Evolutionary conservation across 2,797 vertebrate genomes (phyloP), one percentile per base, ranked within the genome.

Genomic region (Clamator glandarius): DNA sequence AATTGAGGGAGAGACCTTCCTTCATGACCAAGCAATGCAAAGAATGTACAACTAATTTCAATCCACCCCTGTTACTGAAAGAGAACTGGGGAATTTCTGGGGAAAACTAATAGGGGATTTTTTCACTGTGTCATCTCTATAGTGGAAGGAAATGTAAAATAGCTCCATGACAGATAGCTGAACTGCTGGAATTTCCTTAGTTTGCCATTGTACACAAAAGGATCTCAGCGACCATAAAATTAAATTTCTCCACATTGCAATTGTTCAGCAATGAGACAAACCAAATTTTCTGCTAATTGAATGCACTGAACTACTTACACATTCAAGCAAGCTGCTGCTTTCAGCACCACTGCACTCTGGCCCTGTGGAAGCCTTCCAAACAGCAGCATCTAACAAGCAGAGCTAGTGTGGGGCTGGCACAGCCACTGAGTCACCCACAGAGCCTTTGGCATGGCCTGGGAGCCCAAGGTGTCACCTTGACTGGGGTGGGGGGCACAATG

Each of bases 211-310:
- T 90, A 95, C 92, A 96, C 74, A 77, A 94, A 94, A 94, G 84
- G 52, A 68, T 96, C 90, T 95, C 93, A 91, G 70, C 61, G 77
- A 93, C 93, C 91, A 84, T 81, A 95, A 96, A 95, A 97, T 97
- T 96, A 89, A 96, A 95, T 95, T 96, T 85, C 52, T 84, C 88
- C 80, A 89, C 78, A 36, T 72, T 94, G 86, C 88, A 93, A 80
- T 61, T 96, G 88, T 82, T 96, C 73, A 92, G 85, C 79, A 82
- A 75, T 52, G 89, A 96, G 79, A 91, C 79, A 95, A 87, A 39
- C 77, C 54, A 86, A 87, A 90, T 55, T 96, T 93, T 94, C 92
- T 90, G 86, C 80, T 97, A 97, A 97, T 78, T 96, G 94, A 95
- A 95, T 52, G 70, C 52, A 25, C 77, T 57, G 66, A 92, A 50